Evolutionary conservation across 2,113 vertebrate species (phyloP), one percentile per base, ranked within the genome.

Genomic region (Rutilus rutilus): DNA sequence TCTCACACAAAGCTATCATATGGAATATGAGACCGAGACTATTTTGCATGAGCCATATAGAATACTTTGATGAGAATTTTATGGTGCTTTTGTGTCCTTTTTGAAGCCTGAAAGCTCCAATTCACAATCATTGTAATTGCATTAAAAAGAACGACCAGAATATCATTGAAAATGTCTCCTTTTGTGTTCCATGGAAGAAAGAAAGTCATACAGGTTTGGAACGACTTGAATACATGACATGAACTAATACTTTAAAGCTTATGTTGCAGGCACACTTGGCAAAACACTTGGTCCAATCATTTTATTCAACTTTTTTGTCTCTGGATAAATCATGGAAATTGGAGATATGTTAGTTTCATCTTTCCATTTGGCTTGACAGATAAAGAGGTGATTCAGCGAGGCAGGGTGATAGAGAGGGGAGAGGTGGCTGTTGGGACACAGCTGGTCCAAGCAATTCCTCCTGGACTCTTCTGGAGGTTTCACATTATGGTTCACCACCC

Each of bases 401-500:
- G 98, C 85, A 95, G 95, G 59, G 96, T 96, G 84, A 98, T 99
- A 88, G 98, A 99, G 91, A 96, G 96, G 0, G 98, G 98, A 84
- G 98, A 99, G 92, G 95, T 99, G 64, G 97, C 97, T 91, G 93
- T 99, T 36, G 97, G 97, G 42, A 95, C 96, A 11, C 97, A 98
- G 85, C 96, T 98, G 86, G 97, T 96, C 93, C 97, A 99, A 91
- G 95, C 95, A 1, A 97, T 99, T 85, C 98, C 97, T 0, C 98
- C 98, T 0, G 97, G 97, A 65, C 95, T 99, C 17, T 99, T 99
- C 93, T 99, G 98, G 98, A 96, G 98, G 90, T 99, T 99, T 92
- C 97, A 98, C 89, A 96, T 99, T 85, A 97, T 95, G n/a, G 96
- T 99, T 59, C 97, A 99, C 90, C 97, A 98, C 91, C 97, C 98